Evolutionary conservation across 35 echinoderm and acorn worm species (phyloP), one percentile per base, ranked within the genome.

Genomic region (Lytechinus pictus): DNA sequence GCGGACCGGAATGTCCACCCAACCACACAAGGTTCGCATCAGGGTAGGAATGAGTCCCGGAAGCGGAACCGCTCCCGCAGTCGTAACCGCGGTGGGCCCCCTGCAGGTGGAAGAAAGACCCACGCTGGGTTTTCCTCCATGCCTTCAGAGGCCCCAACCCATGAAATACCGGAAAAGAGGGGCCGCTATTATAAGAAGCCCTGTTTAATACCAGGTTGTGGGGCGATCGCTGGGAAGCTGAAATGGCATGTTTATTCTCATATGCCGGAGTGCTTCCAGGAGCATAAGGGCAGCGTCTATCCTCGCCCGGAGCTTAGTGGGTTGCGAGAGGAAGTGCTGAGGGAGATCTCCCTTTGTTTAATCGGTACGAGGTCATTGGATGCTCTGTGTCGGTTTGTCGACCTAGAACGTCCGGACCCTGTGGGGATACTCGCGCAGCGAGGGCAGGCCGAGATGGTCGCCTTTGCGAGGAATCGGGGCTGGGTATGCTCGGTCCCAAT

Each of bases 231-330:
- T 54, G 14, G 9, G 90, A 92, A 54, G 24, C 29, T 9, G 11
- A 92, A 92, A 24, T 92, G 90, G 90, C 90, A 92, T 54, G 90
- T 92, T 0, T 92, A 52, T 24, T 28, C 90, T 52, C 90, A 92
- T 5, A 0, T 92, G 5, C 90, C 90, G 2, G 8, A 9, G 3
- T 92, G 90, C 51, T 92, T 92, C 5, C 90, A 54, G 29, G 29
- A 54, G 16, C 24, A 53, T 24, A 1, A 1, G 5, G 1, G 1
- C 1, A 54, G 90, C 29, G 2, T 52, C 7, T 92, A 27, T 3
- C 90, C 86, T 1, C 86, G 1, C 16, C 90, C 90, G 0, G 90
- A 92, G 8, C 28, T 53, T 0, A 54, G 29, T 29, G 24, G 11
- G 1, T 9, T 8, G 29, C 11, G 53, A n/a, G 90, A 52, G 11